A percentile compares a stretch with the other conserved stretches of the same genome.
Conservation (phyloP, 2,113 vertebrate species). For the Corythornis madagascariensis region DNA sequence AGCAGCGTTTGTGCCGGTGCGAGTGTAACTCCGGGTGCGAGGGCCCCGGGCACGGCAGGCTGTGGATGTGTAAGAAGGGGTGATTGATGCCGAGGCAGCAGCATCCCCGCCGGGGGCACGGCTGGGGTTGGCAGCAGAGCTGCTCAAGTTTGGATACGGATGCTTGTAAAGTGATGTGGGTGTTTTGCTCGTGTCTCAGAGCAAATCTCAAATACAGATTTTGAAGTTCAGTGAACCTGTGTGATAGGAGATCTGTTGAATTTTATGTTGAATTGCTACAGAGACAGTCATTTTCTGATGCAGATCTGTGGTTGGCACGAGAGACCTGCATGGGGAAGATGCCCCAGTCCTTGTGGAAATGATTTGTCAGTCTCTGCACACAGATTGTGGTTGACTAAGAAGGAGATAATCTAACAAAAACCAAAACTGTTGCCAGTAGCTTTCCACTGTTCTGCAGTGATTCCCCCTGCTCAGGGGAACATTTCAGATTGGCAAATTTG, state of each 20-base stretch:
- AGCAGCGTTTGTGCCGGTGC: background rate
- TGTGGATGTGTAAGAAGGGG: background rate
- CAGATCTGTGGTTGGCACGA: background rate
- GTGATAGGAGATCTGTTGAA: background rate
- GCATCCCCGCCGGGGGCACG: background rate
- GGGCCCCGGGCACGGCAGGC: background rate
- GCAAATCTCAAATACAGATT: background rate
- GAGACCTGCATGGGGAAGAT: background rate
- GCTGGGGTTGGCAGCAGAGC: background rate
- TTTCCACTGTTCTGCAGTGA: background rate
- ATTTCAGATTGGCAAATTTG: background rate
- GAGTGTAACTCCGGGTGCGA: background rate
- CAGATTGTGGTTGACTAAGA: background rate
- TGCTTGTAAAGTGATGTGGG: background rate
- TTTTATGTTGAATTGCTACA: too few species aligned
- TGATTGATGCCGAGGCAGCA: background rate
- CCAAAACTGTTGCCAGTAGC: background rate
- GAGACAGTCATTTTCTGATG: background rate
- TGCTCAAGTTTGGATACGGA: background rate
- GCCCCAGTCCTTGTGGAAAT: background rate
- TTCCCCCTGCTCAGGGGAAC: background rate
- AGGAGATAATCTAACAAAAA: background rate
- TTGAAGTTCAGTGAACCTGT: background rate
- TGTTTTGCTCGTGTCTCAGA: background rate
- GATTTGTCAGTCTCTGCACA: background rate